phyloP scores from a whole-genome alignment of 2,113 vertebrate species.

The Gorilla gorilla region DNA sequence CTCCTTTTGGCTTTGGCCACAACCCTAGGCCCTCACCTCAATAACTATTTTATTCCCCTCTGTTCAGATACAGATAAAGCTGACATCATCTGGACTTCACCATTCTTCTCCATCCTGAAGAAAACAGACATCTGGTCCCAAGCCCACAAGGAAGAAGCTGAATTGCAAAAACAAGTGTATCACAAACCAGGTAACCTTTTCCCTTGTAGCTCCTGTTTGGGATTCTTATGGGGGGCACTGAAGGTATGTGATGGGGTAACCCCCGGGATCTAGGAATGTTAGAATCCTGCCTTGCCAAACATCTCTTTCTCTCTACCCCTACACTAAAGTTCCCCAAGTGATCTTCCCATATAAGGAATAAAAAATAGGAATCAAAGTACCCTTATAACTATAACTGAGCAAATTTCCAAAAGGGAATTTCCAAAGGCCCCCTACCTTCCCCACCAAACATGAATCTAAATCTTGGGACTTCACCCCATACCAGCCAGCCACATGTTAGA shows the following conservation, averaged over 20 bases:
- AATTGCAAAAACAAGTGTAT: slow-evolving; percentile 48
- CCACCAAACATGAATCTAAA: neutral
- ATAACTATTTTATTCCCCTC: neutral
- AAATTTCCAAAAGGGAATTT: neutral
- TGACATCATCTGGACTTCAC: slow-evolving; percentile 71
- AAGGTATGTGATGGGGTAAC: neutral
- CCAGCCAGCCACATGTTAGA: neutral
- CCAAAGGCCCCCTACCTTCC: neutral
- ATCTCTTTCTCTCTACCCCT: neutral
- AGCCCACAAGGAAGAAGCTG: slow-evolving; percentile 63
- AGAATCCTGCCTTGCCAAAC: neutral
- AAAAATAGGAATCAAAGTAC: neutral
- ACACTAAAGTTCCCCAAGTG: neutral
- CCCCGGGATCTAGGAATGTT: neutral
- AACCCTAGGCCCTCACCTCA: neutral
- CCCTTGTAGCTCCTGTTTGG: neutral
- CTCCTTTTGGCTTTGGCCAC: neutral
- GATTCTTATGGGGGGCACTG: neutral
- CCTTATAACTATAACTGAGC: neutral
- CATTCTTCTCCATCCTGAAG: slow-evolving; percentile 85
- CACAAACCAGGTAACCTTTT: slow-evolving; percentile 27
- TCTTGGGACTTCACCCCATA: neutral
- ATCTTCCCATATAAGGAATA: neutral
- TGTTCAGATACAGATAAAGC: slow-evolving; percentile 16
- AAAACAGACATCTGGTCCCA: slow-evolving; percentile 80